phyloP scores from a whole-genome alignment of 1,140 invertebrate species.

The Asbolus verrucosus region DNA sequence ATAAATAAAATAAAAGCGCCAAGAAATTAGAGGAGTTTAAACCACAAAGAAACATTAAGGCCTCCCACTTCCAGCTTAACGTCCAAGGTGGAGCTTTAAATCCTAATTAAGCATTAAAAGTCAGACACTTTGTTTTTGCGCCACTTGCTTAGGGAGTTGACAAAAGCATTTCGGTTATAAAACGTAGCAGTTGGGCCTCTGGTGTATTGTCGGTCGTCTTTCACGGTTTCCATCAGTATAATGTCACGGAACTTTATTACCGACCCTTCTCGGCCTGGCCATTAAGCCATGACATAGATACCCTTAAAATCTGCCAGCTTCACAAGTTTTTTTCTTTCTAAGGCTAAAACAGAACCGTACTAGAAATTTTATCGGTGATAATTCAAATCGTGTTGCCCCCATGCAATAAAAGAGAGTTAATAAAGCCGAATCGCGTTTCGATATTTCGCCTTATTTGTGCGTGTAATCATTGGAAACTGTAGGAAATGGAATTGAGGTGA shows the following conservation, averaged over 20 bases:
- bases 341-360: slow-evolving; percentile 2
- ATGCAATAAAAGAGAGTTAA: slow-evolving; percentile 17
- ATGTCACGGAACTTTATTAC: slow-evolving; percentile 39
- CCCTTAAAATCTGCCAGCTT: slow-evolving; percentile 33
- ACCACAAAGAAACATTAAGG: slow-evolving; percentile 32
- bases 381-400: neutral
- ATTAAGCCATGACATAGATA: slow-evolving; percentile 39
- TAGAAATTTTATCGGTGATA: slow-evolving; percentile 31
- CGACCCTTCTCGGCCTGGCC: slow-evolving; percentile 24
- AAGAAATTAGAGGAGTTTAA: slow-evolving; percentile 18
- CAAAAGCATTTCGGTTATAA: slow-evolving; percentile 38
- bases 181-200: slow-evolving; percentile 37
- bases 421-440: neutral
- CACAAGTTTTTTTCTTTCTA: slow-evolving; percentile 17
- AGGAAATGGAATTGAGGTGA: neutral
- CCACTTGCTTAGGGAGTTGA: slow-evolving; percentile 26
- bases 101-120: slow-evolving; percentile 39
- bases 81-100: slow-evolving; percentile 28
- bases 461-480: neutral
- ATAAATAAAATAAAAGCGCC: slow-evolving; percentile 21
- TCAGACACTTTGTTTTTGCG: slow-evolving; percentile 35
- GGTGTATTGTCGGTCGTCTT: slow-evolving; percentile 33
- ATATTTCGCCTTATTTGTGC: neutral
- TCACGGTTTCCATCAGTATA: slow-evolving; percentile 37
- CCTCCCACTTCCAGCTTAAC: slow-evolving; percentile 17